Base-by-base conservation (phyloP, 2,113 vertebrate species). In the Cyanoramphus novaezelandiae region DNA sequence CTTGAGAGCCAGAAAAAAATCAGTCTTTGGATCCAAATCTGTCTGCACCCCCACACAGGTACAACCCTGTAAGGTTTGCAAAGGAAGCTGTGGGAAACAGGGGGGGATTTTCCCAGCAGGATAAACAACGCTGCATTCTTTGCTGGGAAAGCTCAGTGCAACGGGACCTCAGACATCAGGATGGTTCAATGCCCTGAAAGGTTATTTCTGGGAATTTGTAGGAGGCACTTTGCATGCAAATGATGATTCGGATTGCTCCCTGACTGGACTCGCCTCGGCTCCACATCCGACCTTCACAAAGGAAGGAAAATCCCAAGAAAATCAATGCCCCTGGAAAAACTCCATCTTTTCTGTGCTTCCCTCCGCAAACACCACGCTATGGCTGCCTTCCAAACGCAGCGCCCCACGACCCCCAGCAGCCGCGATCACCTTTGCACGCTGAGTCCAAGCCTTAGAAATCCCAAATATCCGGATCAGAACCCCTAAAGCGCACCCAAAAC, bases 301-400 rank as follows among this genome's bases (percentile, higher is more conserved):
- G 39, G 37, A 67, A 63, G n/a, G 4, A 68, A 60, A 95, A 67
- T 18, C 35, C 47, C 44, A 33, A 41, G 29, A 72, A 81, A 89
- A 8, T 11, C n/a, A 55, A 17, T 27, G 24, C 9, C 12, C 64
- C 16, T 31, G 0, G 0, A 5, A 78, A 80, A 74, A 4, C 21
- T 37, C 25, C 47, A 37, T 3, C 2, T 62, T 82, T 71, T 27
- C 47, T 9, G 8, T 1, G 1, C 50, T 44, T 18, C 24, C 33
- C 74, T 65, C 57, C 0, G 0, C 3, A 28, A 55, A 37, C 1
- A 0, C 4, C 8, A 3, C 0, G 0, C 31, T 46, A 21, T 3
- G 0, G 62, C 31, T n/a, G 6, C 9, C 1, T 11, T 0, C 0
- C 33, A 3, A 71, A 41, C 23, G 17, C 37, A 49, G 63, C 2